Conservation (phyloP, 2,113 vertebrate genomes). For the Anolis carolinensis region DNA sequence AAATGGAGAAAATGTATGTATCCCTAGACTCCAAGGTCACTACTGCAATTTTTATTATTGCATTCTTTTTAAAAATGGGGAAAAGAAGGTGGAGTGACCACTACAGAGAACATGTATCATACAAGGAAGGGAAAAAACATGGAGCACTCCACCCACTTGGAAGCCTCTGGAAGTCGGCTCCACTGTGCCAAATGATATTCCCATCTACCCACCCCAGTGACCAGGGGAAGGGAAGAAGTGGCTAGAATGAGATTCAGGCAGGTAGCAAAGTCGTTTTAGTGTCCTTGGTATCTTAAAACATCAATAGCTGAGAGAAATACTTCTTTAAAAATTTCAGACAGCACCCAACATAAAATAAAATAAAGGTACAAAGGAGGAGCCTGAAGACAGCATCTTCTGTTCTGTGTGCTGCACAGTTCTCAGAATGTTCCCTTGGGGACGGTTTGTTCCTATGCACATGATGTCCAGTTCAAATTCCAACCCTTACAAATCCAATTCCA, state of each 20-base stretch:
- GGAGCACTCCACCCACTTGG: background rate
- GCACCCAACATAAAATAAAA: slow-evolving; percentile 39
- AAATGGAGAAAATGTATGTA: background rate
- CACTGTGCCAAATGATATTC: slow-evolving; percentile 22
- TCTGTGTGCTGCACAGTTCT: slow-evolving; percentile 35
- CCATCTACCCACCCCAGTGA: slow-evolving; percentile 44
- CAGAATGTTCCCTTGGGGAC: slow-evolving; percentile 43
- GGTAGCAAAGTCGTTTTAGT: slow-evolving; percentile 26
- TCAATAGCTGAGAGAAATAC: slow-evolving; percentile 40
- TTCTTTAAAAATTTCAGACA: slow-evolving; percentile 46
- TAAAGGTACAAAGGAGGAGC: slow-evolving; percentile 31
- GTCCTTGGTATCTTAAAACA: slow-evolving; percentile 46
- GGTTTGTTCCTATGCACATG: slow-evolving; percentile 52
- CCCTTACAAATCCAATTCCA: slow-evolving; percentile 81
- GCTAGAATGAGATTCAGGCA: slow-evolving; percentile 31
- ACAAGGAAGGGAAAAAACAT: slow-evolving; percentile 4
- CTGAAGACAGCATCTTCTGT: slow-evolving; percentile 45
- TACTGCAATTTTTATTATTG: slow-evolving; percentile 53
- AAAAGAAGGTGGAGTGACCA: background rate
- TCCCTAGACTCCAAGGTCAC: slow-evolving; percentile 15
- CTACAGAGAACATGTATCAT: slow-evolving; percentile 35
- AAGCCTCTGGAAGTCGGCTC: slow-evolving; percentile 29
- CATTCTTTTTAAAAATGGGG: slow-evolving; percentile 26
- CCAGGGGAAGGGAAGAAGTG: slow-evolving; percentile 52
- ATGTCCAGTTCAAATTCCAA: slow-evolving; percentile 43